These are phyloP conservation scores for Urocyon cinereoargenteus DNA, from an alignment of 2,797 vertebrate species.

Conservation along the genomic window DNA sequence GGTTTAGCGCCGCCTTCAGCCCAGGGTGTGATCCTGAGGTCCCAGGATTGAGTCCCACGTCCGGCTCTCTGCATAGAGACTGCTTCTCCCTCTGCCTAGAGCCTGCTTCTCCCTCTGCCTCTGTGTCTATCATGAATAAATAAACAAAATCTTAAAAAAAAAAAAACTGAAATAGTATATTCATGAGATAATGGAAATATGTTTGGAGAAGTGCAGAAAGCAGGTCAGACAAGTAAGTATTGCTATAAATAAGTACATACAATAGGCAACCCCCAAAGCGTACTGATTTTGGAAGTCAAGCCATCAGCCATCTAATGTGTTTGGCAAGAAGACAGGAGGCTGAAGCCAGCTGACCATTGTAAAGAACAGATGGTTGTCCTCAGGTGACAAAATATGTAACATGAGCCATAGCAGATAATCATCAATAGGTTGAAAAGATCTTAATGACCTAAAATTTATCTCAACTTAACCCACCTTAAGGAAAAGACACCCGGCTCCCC, in stretches of 20 bases:
- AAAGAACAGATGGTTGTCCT: slow-evolving; percentile 62
- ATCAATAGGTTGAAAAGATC: slow-evolving; percentile 22
- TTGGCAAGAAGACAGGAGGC: not conserved
- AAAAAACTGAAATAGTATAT: slow-evolving; percentile 48
- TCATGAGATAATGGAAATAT: not conserved
- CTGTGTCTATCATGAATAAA: too few species aligned
- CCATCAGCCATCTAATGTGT: slow-evolving; percentile 23
- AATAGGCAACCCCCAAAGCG: not conserved
- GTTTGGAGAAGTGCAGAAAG: slow-evolving; percentile 52
- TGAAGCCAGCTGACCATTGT: slow-evolving; percentile 25
- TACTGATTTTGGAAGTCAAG: slow-evolving; percentile 56
- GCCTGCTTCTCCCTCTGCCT: too few species aligned
- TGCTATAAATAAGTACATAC: slow-evolving; percentile 34
- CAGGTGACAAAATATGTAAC: slow-evolving; percentile 65
- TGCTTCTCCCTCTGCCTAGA: too few species aligned
- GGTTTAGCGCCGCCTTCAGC: too few species aligned
- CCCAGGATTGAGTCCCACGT: too few species aligned
- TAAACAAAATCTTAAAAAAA: too few species aligned
- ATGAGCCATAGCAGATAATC: not conserved
- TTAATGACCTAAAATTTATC: slow-evolving; percentile 62
- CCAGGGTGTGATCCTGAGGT: too few species aligned
- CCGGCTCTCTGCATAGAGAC: too few species aligned
- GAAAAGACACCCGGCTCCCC: not conserved
- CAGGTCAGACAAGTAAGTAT: slow-evolving; percentile 53
- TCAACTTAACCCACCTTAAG: not conserved